Conservation (phyloP, 2,888 invertebrate species). For the Euplexia lucipara region DNA sequence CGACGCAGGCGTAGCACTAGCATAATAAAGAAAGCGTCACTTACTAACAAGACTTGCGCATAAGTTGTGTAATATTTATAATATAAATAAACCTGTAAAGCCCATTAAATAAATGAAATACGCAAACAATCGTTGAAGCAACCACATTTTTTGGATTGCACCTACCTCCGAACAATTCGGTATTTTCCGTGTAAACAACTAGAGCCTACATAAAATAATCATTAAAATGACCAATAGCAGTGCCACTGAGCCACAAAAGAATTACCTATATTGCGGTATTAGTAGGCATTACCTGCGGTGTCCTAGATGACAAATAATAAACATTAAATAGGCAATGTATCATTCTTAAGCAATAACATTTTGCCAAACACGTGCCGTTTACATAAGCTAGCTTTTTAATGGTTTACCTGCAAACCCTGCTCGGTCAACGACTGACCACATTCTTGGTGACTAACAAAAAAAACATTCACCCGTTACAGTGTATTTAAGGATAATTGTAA, state of each 20-base stretch:
- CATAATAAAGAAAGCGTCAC: slow-evolving; percentile 68
- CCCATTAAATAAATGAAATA: slow-evolving; percentile 24
- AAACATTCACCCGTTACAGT: slow-evolving; percentile 23
- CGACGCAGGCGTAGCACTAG: too few species aligned
- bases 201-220: neutral
- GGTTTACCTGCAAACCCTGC: slow-evolving; percentile 16
- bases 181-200: neutral
- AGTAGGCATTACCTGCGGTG: slow-evolving; percentile 3
- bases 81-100: slow-evolving; percentile 43
- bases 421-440: slow-evolving; percentile 51
- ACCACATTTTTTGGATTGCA: slow-evolving; percentile 14
- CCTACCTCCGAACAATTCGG: slow-evolving; percentile 3
- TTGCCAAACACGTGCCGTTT: slow-evolving; percentile 20
- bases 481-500: slow-evolving; percentile 30
- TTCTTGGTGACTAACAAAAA: slow-evolving; percentile 47
- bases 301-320: slow-evolving; percentile 15
- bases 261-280: neutral
- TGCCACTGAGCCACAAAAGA: too few species aligned
- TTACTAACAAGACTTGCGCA: slow-evolving; percentile 59
- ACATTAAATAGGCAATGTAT: slow-evolving; percentile 9
- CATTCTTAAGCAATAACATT: slow-evolving; percentile 11
- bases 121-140: slow-evolving; percentile 22
- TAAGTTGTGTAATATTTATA: slow-evolving; percentile 62
- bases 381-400: slow-evolving; percentile 12
- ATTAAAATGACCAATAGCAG: neutral